Evolutionary conservation across 1,140 invertebrate genomes (phyloP), one percentile per base, ranked within the genome.

Genomic region (Fopius arisanus): DNA sequence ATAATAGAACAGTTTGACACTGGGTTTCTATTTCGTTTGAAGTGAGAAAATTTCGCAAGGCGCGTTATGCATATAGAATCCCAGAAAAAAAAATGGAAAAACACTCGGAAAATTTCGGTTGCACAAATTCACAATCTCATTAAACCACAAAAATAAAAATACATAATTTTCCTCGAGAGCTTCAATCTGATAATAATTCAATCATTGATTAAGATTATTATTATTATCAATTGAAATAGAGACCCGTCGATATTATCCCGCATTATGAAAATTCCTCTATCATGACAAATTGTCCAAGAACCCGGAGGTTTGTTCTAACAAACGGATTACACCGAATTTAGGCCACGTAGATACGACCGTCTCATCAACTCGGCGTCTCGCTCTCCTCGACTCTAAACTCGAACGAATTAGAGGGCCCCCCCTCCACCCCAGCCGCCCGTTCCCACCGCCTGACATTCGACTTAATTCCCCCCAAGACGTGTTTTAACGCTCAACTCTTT

Each of bases 341-440:
- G 71, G 71, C 41, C 71, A 73, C 59, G 31, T 28, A 48, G 23
- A 40, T 68, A 16, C 33, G 28, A 67, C 59, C 66, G 66, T 73
- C 71, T 66, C 65, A 48, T 73, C 41, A 73, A 73, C 67, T 73
- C n/a, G n/a, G n/a, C n/a, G n/a, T n/a, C 71, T 73, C 63, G 71
- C 67, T 73, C 59, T 73, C n/a, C 65, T 73, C 31, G 41, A 26
- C 71, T 59, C 43, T 67, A 41, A 67, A 31, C 29, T 31, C 21
- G 28, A 65, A 67, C 31, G 71, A 73, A 73, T 73, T 73, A 67
- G 71, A 67, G 71, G 40, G 62, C 54, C 71, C 63, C 28, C 67
- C 19, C 23, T 14, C 54, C 23, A 3, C 23, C 23, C 54, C 9
- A 26, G 19, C 19, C 19, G 0, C 23, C 23, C 21, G 1, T 10